A percentile compares a stretch with the other conserved stretches of the same genome.
Evolutionary conservation across 2,888 invertebrate genomes (phyloP).

Genomic region (Melieria crassipennis): DNA sequence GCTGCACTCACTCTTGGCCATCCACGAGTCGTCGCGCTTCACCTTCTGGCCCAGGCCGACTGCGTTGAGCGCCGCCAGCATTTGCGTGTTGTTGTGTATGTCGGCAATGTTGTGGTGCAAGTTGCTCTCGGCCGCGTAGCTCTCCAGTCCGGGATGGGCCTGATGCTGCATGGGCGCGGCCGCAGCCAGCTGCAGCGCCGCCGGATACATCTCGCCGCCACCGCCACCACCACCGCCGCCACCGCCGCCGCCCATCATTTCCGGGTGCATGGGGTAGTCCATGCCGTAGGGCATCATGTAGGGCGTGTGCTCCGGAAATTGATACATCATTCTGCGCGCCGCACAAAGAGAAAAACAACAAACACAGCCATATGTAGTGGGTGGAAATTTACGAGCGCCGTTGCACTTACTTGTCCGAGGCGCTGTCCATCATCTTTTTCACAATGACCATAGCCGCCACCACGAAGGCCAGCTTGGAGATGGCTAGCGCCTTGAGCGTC

Average conservation of each 20-base stretch:
- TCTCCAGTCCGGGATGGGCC: slow-evolving; percentile 56
- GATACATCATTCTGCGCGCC: slow-evolving; percentile 60
- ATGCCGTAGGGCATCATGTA: slow-evolving; percentile 66
- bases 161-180: slow-evolving; percentile 40
- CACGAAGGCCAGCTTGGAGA: slow-evolving; percentile 76
- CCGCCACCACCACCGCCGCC: too few species aligned
- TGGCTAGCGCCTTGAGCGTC: slow-evolving; percentile 75
- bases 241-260: slow-evolving; percentile 53
- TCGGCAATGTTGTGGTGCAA: slow-evolving; percentile 61
- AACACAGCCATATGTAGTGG: background rate
- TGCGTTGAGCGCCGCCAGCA: slow-evolving; percentile 58
- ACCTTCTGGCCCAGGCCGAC: slow-evolving; percentile 60
- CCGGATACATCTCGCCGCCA: slow-evolving; percentile 60
- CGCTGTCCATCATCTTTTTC: slow-evolving; percentile 72
- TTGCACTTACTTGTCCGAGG: slow-evolving; percentile 62
- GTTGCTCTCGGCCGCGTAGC: slow-evolving; percentile 57
- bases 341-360: too few species aligned
- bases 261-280: slow-evolving; percentile 61
- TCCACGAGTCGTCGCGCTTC: slow-evolving; percentile 64
- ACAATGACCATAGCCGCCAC: slow-evolving; percentile 72
- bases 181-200: slow-evolving; percentile 57
- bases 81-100: slow-evolving; percentile 60
- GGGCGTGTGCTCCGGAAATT: slow-evolving; percentile 62
- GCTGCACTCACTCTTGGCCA: slow-evolving; percentile 55
- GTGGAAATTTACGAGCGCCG: background rate